These are phyloP conservation scores for Porites rus DNA, from an alignment of 92 coral and sea anemone genomes.

Conservation along the genomic window DNA sequence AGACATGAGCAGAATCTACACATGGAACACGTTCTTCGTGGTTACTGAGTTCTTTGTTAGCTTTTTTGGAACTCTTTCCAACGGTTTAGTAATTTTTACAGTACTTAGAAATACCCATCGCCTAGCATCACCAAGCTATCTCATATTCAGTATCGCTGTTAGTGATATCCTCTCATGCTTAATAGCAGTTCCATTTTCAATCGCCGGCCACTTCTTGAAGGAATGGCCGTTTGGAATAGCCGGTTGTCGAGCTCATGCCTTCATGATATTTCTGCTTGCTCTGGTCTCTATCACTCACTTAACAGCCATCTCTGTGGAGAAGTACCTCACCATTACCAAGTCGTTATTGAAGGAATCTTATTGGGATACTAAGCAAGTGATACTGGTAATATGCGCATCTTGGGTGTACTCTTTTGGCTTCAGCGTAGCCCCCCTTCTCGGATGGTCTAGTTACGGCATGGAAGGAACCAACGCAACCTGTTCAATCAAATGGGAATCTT, in stretches of 20 bases:
- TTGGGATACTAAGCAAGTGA: constrained; percentile 43
- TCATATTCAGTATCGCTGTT: constrained; percentile 61
- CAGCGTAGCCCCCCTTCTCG: constrained; percentile 59
- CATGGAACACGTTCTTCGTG: constrained; percentile 17
- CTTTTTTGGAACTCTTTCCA: constrained; percentile 48
- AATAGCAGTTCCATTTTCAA: constrained; percentile 64
- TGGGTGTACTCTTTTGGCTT: constrained; percentile 60
- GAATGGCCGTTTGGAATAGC: constrained; percentile 67
- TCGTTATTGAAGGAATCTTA: constrained; percentile 46
- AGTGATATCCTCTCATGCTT: constrained; percentile 64
- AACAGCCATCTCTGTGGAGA: constrained; percentile 60
- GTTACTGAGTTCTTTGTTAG: constrained; percentile 10
- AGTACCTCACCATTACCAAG: constrained; percentile 68
- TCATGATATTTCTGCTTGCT: constrained; percentile 65
- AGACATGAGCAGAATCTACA: not conserved
- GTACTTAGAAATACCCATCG: constrained; percentile 43
- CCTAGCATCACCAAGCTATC: constrained; percentile 51
- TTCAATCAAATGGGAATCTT: constrained; percentile 55
- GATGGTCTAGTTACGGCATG: constrained; percentile 59
- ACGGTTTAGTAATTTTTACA: constrained; percentile 44
- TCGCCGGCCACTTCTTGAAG: constrained; percentile 28
- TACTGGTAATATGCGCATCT: constrained; percentile 33
- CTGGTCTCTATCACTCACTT: constrained; percentile 70
- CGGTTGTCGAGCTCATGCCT: constrained; percentile 71
- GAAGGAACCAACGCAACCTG: constrained; percentile 63